phyloP scores from a whole-genome alignment of 2,797 vertebrate genomes.

The Pelodytes ibericus region DNA sequence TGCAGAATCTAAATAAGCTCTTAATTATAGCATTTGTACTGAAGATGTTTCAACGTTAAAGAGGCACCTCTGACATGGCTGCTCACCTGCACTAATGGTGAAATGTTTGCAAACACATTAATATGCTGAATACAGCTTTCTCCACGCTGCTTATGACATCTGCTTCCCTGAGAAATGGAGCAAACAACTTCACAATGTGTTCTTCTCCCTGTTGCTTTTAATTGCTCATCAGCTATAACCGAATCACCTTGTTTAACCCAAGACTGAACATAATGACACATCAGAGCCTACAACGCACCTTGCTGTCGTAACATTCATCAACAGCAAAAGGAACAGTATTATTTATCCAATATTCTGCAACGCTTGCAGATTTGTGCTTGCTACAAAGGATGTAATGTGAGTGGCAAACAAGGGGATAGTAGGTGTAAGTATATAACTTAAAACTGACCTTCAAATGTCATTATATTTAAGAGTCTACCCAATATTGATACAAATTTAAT shows the following conservation, averaged over 20 bases:
- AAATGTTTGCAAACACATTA: slow-evolving; percentile 68
- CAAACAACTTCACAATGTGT: slow-evolving; percentile 34
- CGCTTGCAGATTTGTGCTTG: too few species aligned
- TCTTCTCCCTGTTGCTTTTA: slow-evolving; percentile 10
- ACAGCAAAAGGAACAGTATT: not conserved
- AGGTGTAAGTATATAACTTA: too few species aligned
- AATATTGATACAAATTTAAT: too few species aligned
- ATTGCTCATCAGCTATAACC: slow-evolving; percentile 1
- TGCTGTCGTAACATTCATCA: slow-evolving; percentile 19
- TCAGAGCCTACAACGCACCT: slow-evolving; percentile 1
- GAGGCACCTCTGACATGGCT: slow-evolving; percentile 60
- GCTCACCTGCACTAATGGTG: slow-evolving; percentile 57
- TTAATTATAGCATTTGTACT: slow-evolving; percentile 63
- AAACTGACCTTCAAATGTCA: too few species aligned
- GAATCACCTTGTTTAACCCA: slow-evolving; percentile 28
- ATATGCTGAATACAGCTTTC: slow-evolving; percentile 48
- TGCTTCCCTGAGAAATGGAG: slow-evolving; percentile 26
- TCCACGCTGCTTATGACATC: slow-evolving; percentile 53
- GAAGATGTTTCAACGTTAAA: slow-evolving; percentile 56
- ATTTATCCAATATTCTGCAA: too few species aligned
- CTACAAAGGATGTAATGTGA: too few species aligned
- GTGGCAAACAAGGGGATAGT: too few species aligned
- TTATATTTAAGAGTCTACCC: too few species aligned
- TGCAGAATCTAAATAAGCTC: slow-evolving; percentile 31
- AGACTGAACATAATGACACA: slow-evolving; percentile 23